Conservation (phyloP, 2,113 vertebrate genomes). For the Redunca redunca region DNA sequence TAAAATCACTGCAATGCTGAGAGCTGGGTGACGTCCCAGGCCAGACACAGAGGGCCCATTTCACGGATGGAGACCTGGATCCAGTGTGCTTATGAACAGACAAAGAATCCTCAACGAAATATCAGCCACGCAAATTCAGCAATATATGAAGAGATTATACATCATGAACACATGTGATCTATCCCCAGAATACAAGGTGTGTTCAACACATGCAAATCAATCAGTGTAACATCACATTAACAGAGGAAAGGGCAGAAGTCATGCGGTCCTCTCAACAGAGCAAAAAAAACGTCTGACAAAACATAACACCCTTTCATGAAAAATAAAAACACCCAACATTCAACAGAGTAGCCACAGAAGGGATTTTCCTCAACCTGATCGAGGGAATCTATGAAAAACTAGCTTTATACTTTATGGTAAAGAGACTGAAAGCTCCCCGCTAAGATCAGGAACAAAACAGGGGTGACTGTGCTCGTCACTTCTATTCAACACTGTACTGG, state of each 20-base stretch:
- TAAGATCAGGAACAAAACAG: background rate
- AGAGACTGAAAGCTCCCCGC: accelerated
- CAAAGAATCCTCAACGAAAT: background rate
- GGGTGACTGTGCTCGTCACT: too few species aligned
- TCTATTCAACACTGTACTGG: too few species aligned
- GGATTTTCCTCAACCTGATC: background rate
- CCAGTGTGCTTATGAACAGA: background rate
- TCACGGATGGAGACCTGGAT: background rate
- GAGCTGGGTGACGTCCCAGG: background rate
- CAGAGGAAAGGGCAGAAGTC: background rate
- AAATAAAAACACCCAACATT: background rate
- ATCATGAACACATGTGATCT: background rate
- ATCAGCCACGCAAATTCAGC: background rate
- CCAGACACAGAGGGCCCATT: background rate
- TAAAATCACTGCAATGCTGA: too few species aligned
- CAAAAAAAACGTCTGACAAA: background rate
- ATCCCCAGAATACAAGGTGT: background rate
- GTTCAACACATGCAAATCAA: background rate
- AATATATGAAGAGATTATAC: background rate
- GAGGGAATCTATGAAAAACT: background rate
- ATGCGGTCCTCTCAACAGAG: background rate
- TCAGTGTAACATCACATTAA: too few species aligned
- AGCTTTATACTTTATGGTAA: background rate
- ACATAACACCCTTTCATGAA: background rate
- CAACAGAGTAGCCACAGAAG: background rate